These are phyloP conservation scores for Dolichallabes microphthalmus DNA, from an alignment of 2,113 vertebrate species.

Conservation along the genomic window DNA sequence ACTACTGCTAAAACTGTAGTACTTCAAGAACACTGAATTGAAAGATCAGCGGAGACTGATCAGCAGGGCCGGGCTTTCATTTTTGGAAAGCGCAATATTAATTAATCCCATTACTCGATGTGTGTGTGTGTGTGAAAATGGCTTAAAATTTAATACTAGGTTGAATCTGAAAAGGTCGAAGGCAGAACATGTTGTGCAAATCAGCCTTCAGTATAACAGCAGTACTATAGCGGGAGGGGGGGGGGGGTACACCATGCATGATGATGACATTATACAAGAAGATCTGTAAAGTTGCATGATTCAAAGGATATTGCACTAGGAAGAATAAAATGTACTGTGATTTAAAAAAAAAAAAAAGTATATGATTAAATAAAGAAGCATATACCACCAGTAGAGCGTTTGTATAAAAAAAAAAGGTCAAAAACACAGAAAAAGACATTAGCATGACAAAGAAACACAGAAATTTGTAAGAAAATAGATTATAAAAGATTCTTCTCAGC, in stretches of 20 bases:
- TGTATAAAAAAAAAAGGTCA: not conserved
- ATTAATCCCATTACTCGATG: too few species aligned
- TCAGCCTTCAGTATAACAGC: not conserved
- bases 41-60: too few species aligned
- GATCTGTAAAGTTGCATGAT: not conserved
- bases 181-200: not conserved
- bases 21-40: too few species aligned
- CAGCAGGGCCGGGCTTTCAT: too few species aligned
- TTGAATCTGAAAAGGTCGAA: not conserved
- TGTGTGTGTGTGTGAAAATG: too few species aligned
- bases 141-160: not conserved
- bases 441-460: slow-evolving; percentile 66
- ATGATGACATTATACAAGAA: not conserved
- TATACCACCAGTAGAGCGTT: slow-evolving; percentile 43
- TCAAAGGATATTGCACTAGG: slow-evolving; percentile 28
- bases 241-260: not conserved
- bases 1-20: too few species aligned
- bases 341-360: too few species aligned
- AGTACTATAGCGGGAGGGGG: not conserved
- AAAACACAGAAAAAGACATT: slow-evolving; percentile 57
- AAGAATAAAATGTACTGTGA: slow-evolving; percentile 6
- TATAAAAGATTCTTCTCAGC: slow-evolving; percentile 67
- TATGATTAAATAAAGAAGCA: slow-evolving; percentile 11
- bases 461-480: slow-evolving; percentile 77
- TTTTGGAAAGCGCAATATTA: too few species aligned